A percentile compares a stretch with the other conserved stretches of the same genome.
These are phyloP conservation scores for Enteromius argenteus DNA, from an alignment of 2,797 vertebrate species.

Conservation along the genomic window DNA sequence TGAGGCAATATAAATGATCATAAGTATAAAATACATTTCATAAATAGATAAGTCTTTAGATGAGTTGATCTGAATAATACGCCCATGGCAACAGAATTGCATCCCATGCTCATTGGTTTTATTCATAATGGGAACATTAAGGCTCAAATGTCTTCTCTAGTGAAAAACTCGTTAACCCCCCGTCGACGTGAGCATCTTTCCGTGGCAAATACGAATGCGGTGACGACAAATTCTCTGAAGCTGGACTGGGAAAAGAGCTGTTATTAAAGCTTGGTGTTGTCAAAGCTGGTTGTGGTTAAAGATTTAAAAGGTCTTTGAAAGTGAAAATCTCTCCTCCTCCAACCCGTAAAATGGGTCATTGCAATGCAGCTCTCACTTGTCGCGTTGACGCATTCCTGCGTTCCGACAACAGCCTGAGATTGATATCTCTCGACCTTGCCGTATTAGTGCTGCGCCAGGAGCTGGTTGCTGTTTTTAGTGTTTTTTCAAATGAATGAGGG, in stretches of 20 bases:
- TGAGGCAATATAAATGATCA: slow-evolving; percentile 33
- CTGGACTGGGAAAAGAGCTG: slow-evolving; percentile 8
- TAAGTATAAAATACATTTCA: slow-evolving; percentile 35
- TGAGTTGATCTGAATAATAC: slow-evolving; percentile 43
- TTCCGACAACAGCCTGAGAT: slow-evolving; percentile 63
- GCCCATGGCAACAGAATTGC: slow-evolving; percentile 32
- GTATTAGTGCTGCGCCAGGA: slow-evolving; percentile 54
- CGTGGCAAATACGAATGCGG: neutral
- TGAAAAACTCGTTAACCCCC: slow-evolving; percentile 36
- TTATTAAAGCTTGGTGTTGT: slow-evolving; percentile 29
- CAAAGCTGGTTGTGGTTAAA: slow-evolving; percentile 41
- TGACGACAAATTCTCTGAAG: neutral
- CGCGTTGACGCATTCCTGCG: slow-evolving; percentile 63
- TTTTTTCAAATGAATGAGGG: slow-evolving; percentile 38
- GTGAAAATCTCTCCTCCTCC: slow-evolving; percentile 35
- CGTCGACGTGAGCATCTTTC: slow-evolving; percentile 17
- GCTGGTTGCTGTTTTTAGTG: slow-evolving; percentile 40
- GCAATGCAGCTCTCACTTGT: slow-evolving; percentile 42
- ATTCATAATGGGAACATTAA: slow-evolving; percentile 45
- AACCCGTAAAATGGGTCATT: slow-evolving; percentile 44
- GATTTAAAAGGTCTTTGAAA: slow-evolving; percentile 44
- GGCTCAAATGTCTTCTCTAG: slow-evolving; percentile 27
- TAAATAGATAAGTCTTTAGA: slow-evolving; percentile 43
- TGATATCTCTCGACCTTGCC: slow-evolving; percentile 71
- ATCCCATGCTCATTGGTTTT: slow-evolving; percentile 30